phyloP scores from a whole-genome alignment of 2,888 invertebrate species.

The Galeruca laticollis region DNA sequence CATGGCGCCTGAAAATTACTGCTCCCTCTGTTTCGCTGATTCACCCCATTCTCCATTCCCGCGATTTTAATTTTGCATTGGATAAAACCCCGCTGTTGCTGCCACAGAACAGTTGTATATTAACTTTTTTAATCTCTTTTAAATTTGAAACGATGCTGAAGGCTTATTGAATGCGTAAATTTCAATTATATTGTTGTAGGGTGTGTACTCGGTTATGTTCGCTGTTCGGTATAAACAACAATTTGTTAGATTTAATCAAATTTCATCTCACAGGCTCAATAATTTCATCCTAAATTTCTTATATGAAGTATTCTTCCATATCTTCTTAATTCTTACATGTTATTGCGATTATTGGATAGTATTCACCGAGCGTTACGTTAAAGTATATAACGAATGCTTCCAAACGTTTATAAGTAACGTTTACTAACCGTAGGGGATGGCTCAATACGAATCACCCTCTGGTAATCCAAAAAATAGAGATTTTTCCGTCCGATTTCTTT shows the following conservation, averaged over 20 bases:
- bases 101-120: slow-evolving; percentile 48
- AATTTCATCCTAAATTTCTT: too few species aligned
- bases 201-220: background rate
- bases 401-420: too few species aligned
- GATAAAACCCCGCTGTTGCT: slow-evolving; percentile 40
- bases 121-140: slow-evolving; percentile 59
- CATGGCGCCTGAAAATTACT: slow-evolving; percentile 58
- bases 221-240: slow-evolving; percentile 7
- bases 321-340: too few species aligned
- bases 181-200: slow-evolving; percentile 51
- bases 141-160: slow-evolving; percentile 55
- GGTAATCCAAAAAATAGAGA: too few species aligned
- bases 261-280: background rate
- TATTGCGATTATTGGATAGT: too few species aligned
- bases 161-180: slow-evolving; percentile 58
- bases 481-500: too few species aligned
- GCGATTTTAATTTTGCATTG: slow-evolving; percentile 59
- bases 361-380: too few species aligned
- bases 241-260: slow-evolving; percentile 1
- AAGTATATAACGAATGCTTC: too few species aligned
- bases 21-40: slow-evolving; percentile 51
- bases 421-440: too few species aligned
- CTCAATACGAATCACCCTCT: too few species aligned
- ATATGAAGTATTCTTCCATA: too few species aligned
- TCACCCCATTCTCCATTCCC: slow-evolving; percentile 49